Percentiles rank a stretch among this genome's conserved stretches.
Evolutionary conservation across 2,888 invertebrate species (phyloP).

Genomic region (Aphodius sticticus): DNA sequence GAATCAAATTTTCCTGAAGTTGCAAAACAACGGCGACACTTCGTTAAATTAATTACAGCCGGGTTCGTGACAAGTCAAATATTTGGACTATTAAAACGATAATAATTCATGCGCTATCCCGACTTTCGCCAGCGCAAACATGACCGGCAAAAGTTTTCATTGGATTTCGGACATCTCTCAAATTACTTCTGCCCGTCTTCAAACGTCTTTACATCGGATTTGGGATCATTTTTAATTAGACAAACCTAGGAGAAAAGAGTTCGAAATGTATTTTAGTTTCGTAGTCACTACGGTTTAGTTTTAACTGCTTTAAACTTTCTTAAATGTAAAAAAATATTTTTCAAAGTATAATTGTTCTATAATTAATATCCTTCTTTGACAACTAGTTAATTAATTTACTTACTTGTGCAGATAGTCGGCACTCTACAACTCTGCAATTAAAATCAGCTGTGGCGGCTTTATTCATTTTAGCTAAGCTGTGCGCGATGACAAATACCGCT

Average conservation of each 20-base stretch:
- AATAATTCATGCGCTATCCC: constrained; percentile 4
- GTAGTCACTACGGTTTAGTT: no score
- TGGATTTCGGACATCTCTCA: not conserved
- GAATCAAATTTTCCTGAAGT: not conserved
- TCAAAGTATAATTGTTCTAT: not conserved
- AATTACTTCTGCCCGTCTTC: not conserved
- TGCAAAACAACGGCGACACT: not conserved
- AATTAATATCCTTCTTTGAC: no score
- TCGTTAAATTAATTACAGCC: not conserved
- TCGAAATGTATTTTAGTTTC: no score
- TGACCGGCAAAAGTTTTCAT: constrained; percentile 4
- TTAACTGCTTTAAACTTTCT: no score
- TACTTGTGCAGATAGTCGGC: constrained; percentile 88
- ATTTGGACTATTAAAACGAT: not conserved
- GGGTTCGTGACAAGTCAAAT: not conserved
- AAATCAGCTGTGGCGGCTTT: constrained; percentile 94
- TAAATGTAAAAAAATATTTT: not conserved
- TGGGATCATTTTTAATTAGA: not conserved
- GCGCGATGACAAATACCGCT: constrained; percentile 92
- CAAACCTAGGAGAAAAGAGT: no score
- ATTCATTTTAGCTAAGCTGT: constrained; percentile 87
- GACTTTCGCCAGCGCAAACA: not conserved
- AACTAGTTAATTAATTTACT: constrained; percentile 42
- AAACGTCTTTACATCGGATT: not conserved
- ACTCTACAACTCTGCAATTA: constrained; percentile 94